phyloP scores from a whole-genome alignment of 2,797 vertebrate genomes.

The Lophius americanus region DNA sequence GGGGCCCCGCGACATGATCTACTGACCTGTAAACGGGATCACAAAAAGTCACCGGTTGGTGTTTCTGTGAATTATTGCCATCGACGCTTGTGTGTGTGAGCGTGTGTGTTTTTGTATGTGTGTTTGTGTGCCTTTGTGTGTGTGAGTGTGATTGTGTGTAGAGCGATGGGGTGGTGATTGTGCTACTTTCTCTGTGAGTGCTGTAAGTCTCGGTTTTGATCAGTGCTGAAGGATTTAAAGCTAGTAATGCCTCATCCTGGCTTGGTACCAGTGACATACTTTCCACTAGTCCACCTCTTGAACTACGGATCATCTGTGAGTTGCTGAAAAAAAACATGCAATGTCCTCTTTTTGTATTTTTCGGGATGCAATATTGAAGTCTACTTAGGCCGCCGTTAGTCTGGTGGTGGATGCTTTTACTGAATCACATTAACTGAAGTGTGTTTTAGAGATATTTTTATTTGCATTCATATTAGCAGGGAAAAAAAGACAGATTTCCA shows the following conservation, averaged over 20 bases:
- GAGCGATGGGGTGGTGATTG: slow-evolving; percentile 3
- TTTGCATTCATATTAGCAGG: not conserved
- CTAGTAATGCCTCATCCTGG: slow-evolving; percentile 71
- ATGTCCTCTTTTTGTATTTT: slow-evolving; percentile 35
- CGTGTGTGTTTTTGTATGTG: slow-evolving; percentile 15
- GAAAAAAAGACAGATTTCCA: not conserved
- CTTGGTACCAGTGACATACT: slow-evolving; percentile 73
- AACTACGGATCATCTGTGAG: slow-evolving; percentile 50
- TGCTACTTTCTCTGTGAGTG: slow-evolving; percentile 20
- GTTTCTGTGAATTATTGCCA: slow-evolving; percentile 19
- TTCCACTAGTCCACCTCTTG: slow-evolving; percentile 62
- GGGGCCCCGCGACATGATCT: slow-evolving; percentile 23
- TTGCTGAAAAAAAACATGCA: slow-evolving; percentile 26
- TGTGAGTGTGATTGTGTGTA: slow-evolving; percentile 8
- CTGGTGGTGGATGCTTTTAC: no score
- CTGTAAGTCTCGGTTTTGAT: slow-evolving; percentile 64
- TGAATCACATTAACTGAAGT: not conserved
- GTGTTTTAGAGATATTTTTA: no score
- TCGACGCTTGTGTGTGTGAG: slow-evolving; percentile 27
- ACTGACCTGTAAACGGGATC: slow-evolving; percentile 24
- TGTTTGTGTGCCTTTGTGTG: slow-evolving; percentile 16
- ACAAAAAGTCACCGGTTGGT: slow-evolving; percentile 43
- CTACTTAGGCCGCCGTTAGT: not conserved
- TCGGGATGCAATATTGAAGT: slow-evolving; percentile 26
- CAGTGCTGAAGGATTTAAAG: slow-evolving; percentile 70